Conservation (phyloP, 2,113 vertebrate species). For the Calypte anna region DNA sequence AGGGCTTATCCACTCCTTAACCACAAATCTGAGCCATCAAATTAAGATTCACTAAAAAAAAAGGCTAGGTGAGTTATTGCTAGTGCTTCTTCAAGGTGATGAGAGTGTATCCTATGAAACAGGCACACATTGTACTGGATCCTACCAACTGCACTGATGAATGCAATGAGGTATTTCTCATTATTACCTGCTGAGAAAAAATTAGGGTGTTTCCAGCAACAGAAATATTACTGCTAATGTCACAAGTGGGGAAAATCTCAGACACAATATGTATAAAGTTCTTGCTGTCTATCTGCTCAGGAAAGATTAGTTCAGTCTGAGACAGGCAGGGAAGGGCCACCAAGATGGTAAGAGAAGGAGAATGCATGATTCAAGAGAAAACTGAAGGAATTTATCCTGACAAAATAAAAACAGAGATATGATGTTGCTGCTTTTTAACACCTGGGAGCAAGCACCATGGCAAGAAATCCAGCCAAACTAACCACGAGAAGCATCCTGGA, state of each 20-base stretch:
- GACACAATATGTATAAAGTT: background rate
- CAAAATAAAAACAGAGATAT: background rate
- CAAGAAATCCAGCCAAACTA: background rate
- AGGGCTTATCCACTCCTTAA: background rate
- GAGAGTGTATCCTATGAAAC: background rate
- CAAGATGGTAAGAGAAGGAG: background rate
- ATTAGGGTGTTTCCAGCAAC: background rate
- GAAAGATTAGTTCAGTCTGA: background rate
- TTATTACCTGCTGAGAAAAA: background rate
- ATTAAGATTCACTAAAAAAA: background rate
- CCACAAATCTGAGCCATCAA: background rate
- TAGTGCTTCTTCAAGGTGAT: background rate
- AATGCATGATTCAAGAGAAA: background rate
- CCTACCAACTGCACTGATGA: background rate
- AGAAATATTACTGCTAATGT: background rate
- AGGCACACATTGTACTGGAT: fast-evolving
- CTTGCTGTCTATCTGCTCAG: background rate
- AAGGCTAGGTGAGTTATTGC: background rate
- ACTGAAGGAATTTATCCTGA: background rate
- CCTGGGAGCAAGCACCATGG: fast-evolving
- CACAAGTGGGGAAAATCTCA: background rate
- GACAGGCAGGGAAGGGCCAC: background rate
- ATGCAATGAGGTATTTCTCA: background rate
- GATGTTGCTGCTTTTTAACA: background rate
- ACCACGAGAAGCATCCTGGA: background rate